Evolutionary conservation across 1,140 invertebrate genomes (phyloP).

Genomic region (Choristoneura fumiferana): DNA sequence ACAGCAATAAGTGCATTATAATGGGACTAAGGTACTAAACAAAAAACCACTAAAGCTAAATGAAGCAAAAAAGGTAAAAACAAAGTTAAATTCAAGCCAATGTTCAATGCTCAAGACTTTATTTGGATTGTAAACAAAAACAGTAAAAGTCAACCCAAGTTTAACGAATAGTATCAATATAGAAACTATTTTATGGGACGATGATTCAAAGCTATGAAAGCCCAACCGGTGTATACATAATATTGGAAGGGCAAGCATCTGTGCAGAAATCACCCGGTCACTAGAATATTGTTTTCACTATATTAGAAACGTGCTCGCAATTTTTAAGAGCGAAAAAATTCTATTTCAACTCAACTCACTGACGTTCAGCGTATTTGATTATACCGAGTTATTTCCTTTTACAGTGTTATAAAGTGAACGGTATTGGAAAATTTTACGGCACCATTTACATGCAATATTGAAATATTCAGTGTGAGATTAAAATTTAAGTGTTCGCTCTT

Average conservation of each 20-base stretch:
- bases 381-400: slow-evolving; percentile 66
- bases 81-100: too few species aligned
- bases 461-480: slow-evolving; percentile 58
- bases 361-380: slow-evolving; percentile 68
- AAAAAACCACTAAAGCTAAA: too few species aligned
- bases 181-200: slow-evolving; percentile 42
- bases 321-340: slow-evolving; percentile 76
- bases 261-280: slow-evolving; percentile 75
- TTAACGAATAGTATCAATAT: slow-evolving; percentile 1
- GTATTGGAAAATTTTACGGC: slow-evolving; percentile 68
- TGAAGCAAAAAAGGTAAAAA: too few species aligned
- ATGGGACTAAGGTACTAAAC: too few species aligned
- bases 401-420: slow-evolving; percentile 69
- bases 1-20: too few species aligned
- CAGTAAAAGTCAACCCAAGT: too few species aligned
- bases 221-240: slow-evolving; percentile 46
- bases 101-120: too few species aligned
- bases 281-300: slow-evolving; percentile 79
- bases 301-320: slow-evolving; percentile 78
- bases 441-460: slow-evolving; percentile 68
- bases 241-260: slow-evolving; percentile 69
- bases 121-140: too few species aligned
- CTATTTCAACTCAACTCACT: slow-evolving; percentile 58
- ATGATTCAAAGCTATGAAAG: slow-evolving; percentile 53
- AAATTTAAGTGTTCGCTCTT: slow-evolving; percentile 40